Evolutionary conservation across 2,113 vertebrate genomes (phyloP), one percentile per base, ranked within the genome.

Genomic region (Eonycteris spelaea): DNA sequence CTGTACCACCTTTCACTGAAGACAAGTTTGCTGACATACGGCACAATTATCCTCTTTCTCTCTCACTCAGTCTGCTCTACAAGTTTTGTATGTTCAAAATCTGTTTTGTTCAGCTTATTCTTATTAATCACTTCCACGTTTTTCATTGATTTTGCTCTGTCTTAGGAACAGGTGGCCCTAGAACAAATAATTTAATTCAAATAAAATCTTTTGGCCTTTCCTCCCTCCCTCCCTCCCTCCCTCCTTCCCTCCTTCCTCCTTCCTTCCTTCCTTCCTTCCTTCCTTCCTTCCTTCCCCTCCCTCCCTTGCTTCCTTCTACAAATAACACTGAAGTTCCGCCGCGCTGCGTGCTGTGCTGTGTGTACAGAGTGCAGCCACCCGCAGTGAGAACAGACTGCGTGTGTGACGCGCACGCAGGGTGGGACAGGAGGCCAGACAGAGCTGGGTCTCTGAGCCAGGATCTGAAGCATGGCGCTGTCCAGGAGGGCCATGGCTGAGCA

Each of bases 1-100:
- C 75, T 73, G 51, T n/a, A 85, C 55, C 63, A 79, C 82, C 94
- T 93, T 83, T 78, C 68, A 78, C 21, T 9, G 26, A 55, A 94
- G 51, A 90, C 90, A 71, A 48, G 45, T 87, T 92, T 96, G 91
- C 71, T 96, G 73, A 91, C 48, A 48, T 63, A 28, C 0, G 7
- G 43, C 28, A 71, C 43, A 91, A 75, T 87, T 63, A 84, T 73
- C n/a, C 43, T 82, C 83, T 86, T 87, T 95, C 77, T 61, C 26
- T 86, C 61, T 95, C 48, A 38, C 53, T 71, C 70, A 89, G 77
- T 79, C 22, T 82, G 15, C 40, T 77, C 48, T n/a, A 65, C 14
- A 21, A 33, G 78, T 93, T 96, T 91, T 78, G 30, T 61, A 7
- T 51, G 70, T 86, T 86, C 48, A 93, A 73, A 85, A 55, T 68